Conservation (phyloP, 2,888 invertebrate species). For the Carcina quercana region DNA sequence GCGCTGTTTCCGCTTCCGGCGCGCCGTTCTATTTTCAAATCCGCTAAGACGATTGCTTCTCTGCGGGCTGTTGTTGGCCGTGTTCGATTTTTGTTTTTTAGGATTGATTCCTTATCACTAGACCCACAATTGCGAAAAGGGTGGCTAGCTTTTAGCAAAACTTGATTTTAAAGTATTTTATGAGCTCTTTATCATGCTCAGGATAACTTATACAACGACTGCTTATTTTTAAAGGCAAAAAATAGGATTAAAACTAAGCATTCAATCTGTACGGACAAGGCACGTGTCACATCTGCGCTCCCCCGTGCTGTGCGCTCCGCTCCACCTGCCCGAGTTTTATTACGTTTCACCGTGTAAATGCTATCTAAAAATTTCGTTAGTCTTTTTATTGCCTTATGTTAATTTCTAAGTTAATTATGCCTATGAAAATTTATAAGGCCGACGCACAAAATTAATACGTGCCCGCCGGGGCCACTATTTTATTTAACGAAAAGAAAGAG, state of each 20-base stretch:
- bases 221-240: too few species aligned
- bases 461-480: slow-evolving; percentile 53
- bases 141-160: too few species aligned
- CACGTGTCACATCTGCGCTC: too few species aligned
- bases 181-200: too few species aligned
- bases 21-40: slow-evolving; percentile 66
- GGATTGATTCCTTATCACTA: too few species aligned
- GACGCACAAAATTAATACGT: slow-evolving; percentile 62
- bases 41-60: slow-evolving; percentile 37
- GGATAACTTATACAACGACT: too few species aligned
- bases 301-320: too few species aligned
- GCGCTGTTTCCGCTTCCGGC: slow-evolving; percentile 67
- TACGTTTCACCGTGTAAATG: slow-evolving; percentile 52
- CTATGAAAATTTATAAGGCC: slow-evolving; percentile 70
- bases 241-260: too few species aligned
- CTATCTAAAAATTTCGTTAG: slow-evolving; percentile 69
- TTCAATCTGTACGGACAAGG: too few species aligned
- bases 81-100: slow-evolving; percentile 26
- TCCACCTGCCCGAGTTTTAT: slow-evolving; percentile 61
- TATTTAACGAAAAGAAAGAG: slow-evolving; percentile 38
- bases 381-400: slow-evolving; percentile 69
- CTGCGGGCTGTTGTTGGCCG: too few species aligned
- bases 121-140: too few species aligned
- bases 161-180: too few species aligned
- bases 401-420: slow-evolving; percentile 72